Evolutionary conservation across 1,140 invertebrate species (phyloP), one percentile per base, ranked within the genome.

Genomic region (Microvelia longipes): DNA sequence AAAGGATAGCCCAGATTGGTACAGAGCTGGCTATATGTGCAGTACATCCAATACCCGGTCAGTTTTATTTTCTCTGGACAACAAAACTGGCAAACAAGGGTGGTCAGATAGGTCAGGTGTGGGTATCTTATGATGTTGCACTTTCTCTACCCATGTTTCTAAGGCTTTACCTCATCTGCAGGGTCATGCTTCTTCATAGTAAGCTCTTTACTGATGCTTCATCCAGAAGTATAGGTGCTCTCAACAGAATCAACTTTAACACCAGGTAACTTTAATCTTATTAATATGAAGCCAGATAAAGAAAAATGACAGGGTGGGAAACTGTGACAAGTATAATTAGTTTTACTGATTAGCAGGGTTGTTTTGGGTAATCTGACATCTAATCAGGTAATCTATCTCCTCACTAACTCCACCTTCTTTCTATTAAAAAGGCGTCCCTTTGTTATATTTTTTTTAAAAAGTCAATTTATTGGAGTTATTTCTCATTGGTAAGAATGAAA

Each of bases 241-340:
- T 99, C 77, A 99, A 99, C 87, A 88, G 96, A 78, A 98, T 99
- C 81, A 98, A 98, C 84, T 99, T 99, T 86, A 98, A 99, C 83
- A 98, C 97, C 77, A 87, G 89, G 83, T 84, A n/a, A n/a, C n/a
- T n/a, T n/a, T n/a, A n/a, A n/a, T 78, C 79, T 73, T 68, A 62
- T 26, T 29, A 61, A 13, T 30, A n/a, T 5, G 26, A 65, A 19
- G 2, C 26, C 5, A 63, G 1, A 1, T 2, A 66, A 60, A 27
- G 26, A 24, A 26, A 11, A 27, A 27, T 26, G 64, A 1, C 26
- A 26, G 1, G 1, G 1, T 15, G 15, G 1, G 64, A 27, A 24
- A 65, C 13, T 24, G 19, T 60, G 11, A 13, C 14, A 25, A n/a
- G n/a, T n/a, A n/a, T n/a, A n/a, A n/a, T n/a, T n/a, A n/a, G n/a